These are phyloP conservation scores for Lasioglossum morio DNA, from an alignment of 2,888 invertebrate species.

Conservation along the genomic window DNA sequence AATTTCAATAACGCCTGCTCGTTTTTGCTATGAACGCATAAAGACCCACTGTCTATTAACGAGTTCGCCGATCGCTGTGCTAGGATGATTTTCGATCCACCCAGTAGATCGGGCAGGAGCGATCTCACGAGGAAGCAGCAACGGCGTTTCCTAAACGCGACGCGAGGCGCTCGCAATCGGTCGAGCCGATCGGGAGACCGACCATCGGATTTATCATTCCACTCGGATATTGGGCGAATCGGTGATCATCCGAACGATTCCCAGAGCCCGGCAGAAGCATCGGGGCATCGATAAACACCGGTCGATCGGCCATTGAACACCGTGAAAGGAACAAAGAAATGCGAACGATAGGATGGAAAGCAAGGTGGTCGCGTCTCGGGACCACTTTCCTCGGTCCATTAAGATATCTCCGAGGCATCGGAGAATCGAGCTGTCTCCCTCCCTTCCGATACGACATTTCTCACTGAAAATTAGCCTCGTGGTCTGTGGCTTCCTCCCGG, in stretches of 20 bases:
- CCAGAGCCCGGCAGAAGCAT: background rate
- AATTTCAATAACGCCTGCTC: no score
- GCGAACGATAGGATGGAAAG: conserved; percentile 12
- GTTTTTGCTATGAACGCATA: no score
- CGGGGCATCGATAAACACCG: conserved; percentile 4
- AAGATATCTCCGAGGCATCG: conserved; percentile 15
- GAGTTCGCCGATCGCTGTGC: no score
- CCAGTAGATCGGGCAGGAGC: conserved; percentile 3
- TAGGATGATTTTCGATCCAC: background rate
- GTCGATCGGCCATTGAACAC: conserved; percentile 4
- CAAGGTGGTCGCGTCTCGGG: conserved; percentile 21
- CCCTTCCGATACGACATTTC: conserved; percentile 22
- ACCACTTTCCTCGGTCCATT: conserved; percentile 28
- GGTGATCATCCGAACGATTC: conserved; percentile 15
- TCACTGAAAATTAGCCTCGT: conserved; percentile 40
- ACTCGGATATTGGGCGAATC: conserved; percentile 22
- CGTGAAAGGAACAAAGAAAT: conserved; percentile 8
- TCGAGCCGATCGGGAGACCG: conserved; percentile 10
- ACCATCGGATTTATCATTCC: conserved; percentile 24
- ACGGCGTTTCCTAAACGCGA: conserved; percentile 15
- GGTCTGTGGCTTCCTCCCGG: background rate
- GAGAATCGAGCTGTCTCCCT: background rate
- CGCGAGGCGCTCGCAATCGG: background rate
- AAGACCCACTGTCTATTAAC: no score
- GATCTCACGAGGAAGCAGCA: conserved; percentile 2